Conservation (phyloP, 92 coral and sea anemone species). For the Pocillopora meandrina region DNA sequence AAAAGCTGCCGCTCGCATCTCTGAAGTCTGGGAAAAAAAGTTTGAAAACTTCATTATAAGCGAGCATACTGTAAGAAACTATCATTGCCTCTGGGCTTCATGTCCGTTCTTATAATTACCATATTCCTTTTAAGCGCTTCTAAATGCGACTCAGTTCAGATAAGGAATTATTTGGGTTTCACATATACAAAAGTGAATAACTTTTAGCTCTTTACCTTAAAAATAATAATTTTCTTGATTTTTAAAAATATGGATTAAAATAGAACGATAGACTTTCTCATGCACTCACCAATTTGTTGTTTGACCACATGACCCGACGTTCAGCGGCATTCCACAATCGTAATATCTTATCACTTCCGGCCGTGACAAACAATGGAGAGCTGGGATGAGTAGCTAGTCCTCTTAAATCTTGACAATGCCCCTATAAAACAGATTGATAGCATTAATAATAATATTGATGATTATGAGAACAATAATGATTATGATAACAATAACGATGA, state of each 20-base stretch:
- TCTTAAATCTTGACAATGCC: constrained; percentile 70
- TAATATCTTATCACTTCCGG: constrained; percentile 70
- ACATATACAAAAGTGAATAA: no score
- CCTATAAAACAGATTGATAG: constrained; percentile 37
- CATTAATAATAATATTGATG: no score
- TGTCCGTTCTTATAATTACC: neutral
- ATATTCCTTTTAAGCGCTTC: no score
- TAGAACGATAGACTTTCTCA: neutral
- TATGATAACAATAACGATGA: no score
- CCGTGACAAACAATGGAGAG: constrained; percentile 61
- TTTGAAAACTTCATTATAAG: neutral
- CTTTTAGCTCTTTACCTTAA: no score
- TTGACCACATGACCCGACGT: constrained; percentile 62
- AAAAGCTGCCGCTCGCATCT: constrained; percentile 60
- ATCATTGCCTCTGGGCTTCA: neutral
- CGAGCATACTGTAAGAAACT: neutral
- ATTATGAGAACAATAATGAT: no score
- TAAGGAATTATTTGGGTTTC: no score
- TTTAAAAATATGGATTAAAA: no score
- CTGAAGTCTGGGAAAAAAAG: constrained; percentile 42
- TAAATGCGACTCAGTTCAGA: no score
- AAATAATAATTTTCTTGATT: no score
- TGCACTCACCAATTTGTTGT: constrained; percentile 58
- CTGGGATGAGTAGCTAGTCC: constrained; percentile 82
- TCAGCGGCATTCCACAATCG: constrained; percentile 76